Evolutionary conservation across 2,797 vertebrate species (phyloP).

Genomic region (Gorsachius magnificus): DNA sequence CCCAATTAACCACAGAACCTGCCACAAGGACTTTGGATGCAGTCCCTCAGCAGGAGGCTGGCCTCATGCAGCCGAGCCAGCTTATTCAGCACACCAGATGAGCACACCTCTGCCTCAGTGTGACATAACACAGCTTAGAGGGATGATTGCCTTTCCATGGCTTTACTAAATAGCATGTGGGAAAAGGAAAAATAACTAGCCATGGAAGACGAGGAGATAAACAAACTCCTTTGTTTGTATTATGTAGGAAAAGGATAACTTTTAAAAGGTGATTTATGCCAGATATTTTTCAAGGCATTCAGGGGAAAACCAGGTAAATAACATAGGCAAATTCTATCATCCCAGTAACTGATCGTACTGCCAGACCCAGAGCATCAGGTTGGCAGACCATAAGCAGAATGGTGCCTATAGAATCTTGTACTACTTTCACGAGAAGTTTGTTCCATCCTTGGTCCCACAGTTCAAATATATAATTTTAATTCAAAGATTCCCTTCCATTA

Average conservation of each 20-base stretch:
- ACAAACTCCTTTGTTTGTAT: background rate
- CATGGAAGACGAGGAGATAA: background rate
- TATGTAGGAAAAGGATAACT: background rate
- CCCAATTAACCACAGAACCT: background rate
- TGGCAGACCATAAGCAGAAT: background rate
- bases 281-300: background rate
- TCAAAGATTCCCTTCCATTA: background rate
- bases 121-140: background rate
- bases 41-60: background rate
- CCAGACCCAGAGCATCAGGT: background rate
- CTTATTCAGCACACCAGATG: background rate
- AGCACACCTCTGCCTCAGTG: background rate
- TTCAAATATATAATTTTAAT: background rate
- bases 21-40: background rate
- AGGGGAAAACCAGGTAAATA: background rate
- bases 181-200: background rate
- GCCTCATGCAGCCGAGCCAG: background rate
- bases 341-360: background rate
- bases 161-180: background rate
- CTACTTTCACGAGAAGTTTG: background rate
- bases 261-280: background rate
- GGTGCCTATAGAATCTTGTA: background rate
- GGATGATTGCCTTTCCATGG: background rate
- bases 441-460: background rate
- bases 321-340: background rate